phyloP scores from a whole-genome alignment of 2,888 invertebrate species.

The Allygus modestus region DNA sequence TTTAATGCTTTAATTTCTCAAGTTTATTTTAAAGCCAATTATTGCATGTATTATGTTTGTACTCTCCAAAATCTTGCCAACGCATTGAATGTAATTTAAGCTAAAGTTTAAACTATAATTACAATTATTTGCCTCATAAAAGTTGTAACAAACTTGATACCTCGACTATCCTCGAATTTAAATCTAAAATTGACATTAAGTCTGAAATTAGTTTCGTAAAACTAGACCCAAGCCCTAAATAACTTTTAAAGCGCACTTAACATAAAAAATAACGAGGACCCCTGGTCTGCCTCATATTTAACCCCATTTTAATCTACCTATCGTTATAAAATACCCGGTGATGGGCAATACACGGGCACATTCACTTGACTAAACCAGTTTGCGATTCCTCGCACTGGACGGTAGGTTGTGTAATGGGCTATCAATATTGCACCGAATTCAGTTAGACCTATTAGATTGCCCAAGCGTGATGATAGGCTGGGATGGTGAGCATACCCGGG shows the following conservation, averaged over 20 bases:
- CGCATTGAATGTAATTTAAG: too few relatives aligned
- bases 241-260: not conserved
- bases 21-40: too few relatives aligned
- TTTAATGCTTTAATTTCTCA: too few relatives aligned
- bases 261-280: constrained; percentile 1
- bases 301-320: not conserved
- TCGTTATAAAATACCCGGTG: not conserved
- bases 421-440: constrained; percentile 56
- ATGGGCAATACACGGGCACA: constrained; percentile 1
- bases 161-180: too few relatives aligned
- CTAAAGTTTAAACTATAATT: too few relatives aligned
- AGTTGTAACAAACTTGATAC: too few relatives aligned
- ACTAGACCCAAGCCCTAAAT: not conserved
- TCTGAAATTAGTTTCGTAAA: too few relatives aligned
- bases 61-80: too few relatives aligned
- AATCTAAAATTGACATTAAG: too few relatives aligned
- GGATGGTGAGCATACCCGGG: constrained; percentile 6
- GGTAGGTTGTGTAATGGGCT: constrained; percentile 18
- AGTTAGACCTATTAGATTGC: constrained; percentile 49
- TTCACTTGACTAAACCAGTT: constrained; percentile 47
- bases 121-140: too few relatives aligned
- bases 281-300: not conserved
- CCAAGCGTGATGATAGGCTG: not conserved
- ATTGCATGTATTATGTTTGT: too few relatives aligned
- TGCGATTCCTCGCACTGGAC: not conserved